Base-by-base conservation (phyloP, 2,797 vertebrate genomes). In the Cyprinella venusta region DNA sequence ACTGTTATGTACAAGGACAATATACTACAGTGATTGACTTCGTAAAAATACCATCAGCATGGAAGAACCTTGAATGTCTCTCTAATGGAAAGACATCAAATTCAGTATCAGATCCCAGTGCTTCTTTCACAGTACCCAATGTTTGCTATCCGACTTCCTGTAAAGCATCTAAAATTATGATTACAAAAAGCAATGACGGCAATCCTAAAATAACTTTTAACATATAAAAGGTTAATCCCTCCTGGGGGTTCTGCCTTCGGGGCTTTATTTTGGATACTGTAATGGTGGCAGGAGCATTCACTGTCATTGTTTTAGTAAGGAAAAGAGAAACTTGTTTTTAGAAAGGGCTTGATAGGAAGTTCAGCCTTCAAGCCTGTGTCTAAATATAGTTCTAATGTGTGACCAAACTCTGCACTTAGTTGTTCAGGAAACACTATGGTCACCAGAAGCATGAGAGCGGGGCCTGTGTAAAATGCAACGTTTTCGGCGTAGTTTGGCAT, bases 331-430 rank as follows among this genome's bases (percentile, higher is more conserved):
- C 72, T 54, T 71, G 61, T 86, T 84, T 82, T 76, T 26, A 48
- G 83, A 78, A 70, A 87, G 78, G 81, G 81, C 87, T 88, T 82
- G 81, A 86, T 82, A 92, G 93, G 93, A 95, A 95, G 92, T 91
- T 89, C 86, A 88, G 87, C 85, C 83, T 76, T 89, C 85, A 89
- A 88, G 72, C 13, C 33, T 21, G 42, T 8, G 75, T 91, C 92
- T 95, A 94, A 90, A 93, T 92, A 91, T 95, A 94, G 92, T 42
- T 63, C 85, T 85, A 69, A 85, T 89, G 75, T 69, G 68, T 9
- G 18, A 64, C 16, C 16, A 64, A 77, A 64, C 59, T 68, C 33
- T 68, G 42, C 38, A 70, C 88, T 86, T 56, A 74, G 80, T 24
- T 70, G 30, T 48, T 90, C 91, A 93, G 91, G 92, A 93, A 93